Evolutionary conservation across 2,113 vertebrate species (phyloP), one percentile per base, ranked within the genome.

Genomic region (Indicator maculatus): DNA sequence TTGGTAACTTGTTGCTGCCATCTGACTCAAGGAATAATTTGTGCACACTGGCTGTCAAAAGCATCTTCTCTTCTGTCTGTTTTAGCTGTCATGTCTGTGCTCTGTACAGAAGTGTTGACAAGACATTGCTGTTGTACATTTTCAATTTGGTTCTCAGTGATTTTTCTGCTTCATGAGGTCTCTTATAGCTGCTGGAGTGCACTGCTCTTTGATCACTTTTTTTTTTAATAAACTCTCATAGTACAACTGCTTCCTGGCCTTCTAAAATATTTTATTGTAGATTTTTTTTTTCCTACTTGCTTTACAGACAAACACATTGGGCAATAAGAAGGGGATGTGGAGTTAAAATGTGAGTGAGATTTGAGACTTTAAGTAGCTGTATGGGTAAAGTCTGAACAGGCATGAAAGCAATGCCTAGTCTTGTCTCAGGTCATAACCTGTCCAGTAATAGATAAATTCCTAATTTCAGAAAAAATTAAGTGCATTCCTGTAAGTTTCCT

Each of bases 81-180:
- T 98, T 98, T 98, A 98, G 98, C 98, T 98, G 98, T 98, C 98
- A 98, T 98, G 97, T 98, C 97, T 98, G 97, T 98, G 97, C 98
- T 98, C 97, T 98, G 97, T 98, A 98, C 98, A 98, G 97, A 98
- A 98, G 98, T 98, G 98, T 98, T 98, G 98, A 98, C 98, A 98
- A 98, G 98, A 98, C 97, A 98, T 98, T 98, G 97, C 98, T 98
- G 98, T 98, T 98, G 98, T 98, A 98, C 98, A 98, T 98, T 98
- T 98, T 98, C 98, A 98, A 98, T 98, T 98, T 98, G 97, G 97
- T 98, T 98, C 97, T 98, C 97, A 97, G 97, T 97, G 97, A 98
- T 97, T 98, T 97, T 98, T 97, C 94, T 98, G 96, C 96, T 98
- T 97, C 94, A 92, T 98, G 94, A 96, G 95, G 95, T 97, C 96